Conservation (phyloP, 2,113 vertebrate genomes). For the Acrocephalus arundinaceus region DNA sequence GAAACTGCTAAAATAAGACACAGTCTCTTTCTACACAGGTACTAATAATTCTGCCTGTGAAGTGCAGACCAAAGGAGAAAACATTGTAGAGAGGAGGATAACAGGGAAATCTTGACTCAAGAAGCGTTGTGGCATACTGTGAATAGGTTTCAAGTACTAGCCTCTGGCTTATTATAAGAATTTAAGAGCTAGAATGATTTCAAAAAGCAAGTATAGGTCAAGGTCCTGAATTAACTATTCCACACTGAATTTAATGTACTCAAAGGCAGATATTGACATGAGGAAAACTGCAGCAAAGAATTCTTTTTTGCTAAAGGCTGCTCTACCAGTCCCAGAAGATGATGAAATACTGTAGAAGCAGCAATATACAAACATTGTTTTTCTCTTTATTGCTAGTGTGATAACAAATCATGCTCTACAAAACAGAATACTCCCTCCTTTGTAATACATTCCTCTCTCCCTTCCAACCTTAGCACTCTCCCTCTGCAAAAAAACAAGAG, state of each 20-base stretch:
- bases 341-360: slow-evolving; percentile 16
- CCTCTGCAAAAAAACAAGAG: neutral
- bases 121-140: neutral
- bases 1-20: slow-evolving; percentile 43
- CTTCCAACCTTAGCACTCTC: neutral
- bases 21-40: neutral
- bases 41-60: slow-evolving; percentile 32
- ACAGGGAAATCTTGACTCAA: slow-evolving; percentile 13
- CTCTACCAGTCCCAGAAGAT: slow-evolving; percentile 24
- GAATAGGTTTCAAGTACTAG: slow-evolving; percentile 33
- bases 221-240: slow-evolving; percentile 59
- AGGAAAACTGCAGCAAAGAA: slow-evolving; percentile 27
- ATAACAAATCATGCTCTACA: neutral
- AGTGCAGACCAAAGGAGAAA: slow-evolving; percentile 50
- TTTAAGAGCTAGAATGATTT: slow-evolving; percentile 59
- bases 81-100: slow-evolving; percentile 14
- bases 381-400: slow-evolving; percentile 27
- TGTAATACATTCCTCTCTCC: neutral
- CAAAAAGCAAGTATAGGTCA: slow-evolving; percentile 56
- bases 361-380: slow-evolving; percentile 34
- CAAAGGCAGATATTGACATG: slow-evolving; percentile 35
- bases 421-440: slow-evolving; percentile 10
- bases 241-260: slow-evolving; percentile 36
- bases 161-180: slow-evolving; percentile 45
- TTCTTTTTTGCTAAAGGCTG: slow-evolving; percentile 22